These are phyloP conservation scores for Gallinago nigripennis DNA, from an alignment of 2,797 vertebrate genomes.

Conservation along the genomic window DNA sequence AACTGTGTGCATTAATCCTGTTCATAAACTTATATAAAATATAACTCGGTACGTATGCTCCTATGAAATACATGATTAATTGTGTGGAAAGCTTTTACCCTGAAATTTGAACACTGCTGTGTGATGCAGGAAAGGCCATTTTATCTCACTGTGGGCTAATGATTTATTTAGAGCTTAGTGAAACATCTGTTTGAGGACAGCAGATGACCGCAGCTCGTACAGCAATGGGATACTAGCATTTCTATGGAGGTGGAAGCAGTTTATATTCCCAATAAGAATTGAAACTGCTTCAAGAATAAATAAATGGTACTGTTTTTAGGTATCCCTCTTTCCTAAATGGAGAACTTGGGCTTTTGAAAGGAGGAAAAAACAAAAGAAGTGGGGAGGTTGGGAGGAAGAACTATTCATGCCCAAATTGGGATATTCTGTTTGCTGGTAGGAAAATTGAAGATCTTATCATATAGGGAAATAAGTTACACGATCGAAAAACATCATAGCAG, in stretches of 20 bases:
- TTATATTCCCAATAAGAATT: not conserved
- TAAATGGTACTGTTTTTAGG: not conserved
- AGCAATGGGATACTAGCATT: not conserved
- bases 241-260: not conserved
- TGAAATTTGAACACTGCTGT: not conserved
- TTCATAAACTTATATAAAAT: not conserved
- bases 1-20: not conserved
- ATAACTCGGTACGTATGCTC: not conserved
- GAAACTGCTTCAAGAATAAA: not conserved
- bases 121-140: not conserved
- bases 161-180: constrained; percentile 3
- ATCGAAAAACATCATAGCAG: not conserved
- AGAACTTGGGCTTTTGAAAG: not conserved
- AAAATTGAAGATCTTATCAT: not conserved
- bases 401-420: not conserved
- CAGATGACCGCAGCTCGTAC: not conserved
- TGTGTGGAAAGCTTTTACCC: not conserved
- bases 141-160: not conserved
- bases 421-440: not conserved
- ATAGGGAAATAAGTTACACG: accelerated
- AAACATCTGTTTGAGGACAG: not conserved
- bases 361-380: not conserved
- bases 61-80: not conserved
- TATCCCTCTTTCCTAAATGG: not conserved
- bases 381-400: not conserved